Conservation (phyloP, 2,888 invertebrate genomes). For the Erebia palarica region DNA sequence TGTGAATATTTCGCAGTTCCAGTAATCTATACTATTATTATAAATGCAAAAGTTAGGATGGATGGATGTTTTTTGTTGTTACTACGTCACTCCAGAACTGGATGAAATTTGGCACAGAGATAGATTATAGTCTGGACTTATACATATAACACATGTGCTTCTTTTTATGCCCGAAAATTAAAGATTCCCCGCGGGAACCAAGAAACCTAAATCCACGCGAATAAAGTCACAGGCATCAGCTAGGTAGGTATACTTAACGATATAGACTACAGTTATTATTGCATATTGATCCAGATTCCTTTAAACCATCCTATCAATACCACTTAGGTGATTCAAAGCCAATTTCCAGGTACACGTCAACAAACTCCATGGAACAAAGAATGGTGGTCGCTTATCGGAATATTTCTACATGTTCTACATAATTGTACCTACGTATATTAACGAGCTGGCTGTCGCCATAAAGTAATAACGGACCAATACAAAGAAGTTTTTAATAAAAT, state of each 20-base stretch:
- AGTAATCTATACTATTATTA: too few relatives aligned
- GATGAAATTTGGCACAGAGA: too few relatives aligned
- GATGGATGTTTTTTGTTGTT: too few relatives aligned
- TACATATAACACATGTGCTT: too few relatives aligned
- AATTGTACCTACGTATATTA: constrained; percentile 25
- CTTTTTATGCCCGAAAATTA: too few relatives aligned
- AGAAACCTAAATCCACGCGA: too few relatives aligned
- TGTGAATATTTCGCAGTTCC: too few relatives aligned
- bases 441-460: constrained; percentile 56
- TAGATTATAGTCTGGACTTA: too few relatives aligned
- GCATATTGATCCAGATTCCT: constrained; percentile 38
- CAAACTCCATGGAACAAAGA: constrained; percentile 59
- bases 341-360: constrained; percentile 54
- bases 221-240: not conserved
- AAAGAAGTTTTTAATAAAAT: constrained; percentile 71
- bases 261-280: not conserved
- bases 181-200: too few relatives aligned
- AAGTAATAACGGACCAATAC: constrained; percentile 56
- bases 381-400: constrained; percentile 53
- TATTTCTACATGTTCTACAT: constrained; percentile 50
- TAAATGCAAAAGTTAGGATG: too few relatives aligned
- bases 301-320: constrained; percentile 36
- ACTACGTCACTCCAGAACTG: too few relatives aligned
- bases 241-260: not conserved
- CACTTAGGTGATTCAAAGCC: constrained; percentile 43